Base-by-base conservation (phyloP, 2,888 invertebrate genomes). In the Acanthosepion lycidas region DNA sequence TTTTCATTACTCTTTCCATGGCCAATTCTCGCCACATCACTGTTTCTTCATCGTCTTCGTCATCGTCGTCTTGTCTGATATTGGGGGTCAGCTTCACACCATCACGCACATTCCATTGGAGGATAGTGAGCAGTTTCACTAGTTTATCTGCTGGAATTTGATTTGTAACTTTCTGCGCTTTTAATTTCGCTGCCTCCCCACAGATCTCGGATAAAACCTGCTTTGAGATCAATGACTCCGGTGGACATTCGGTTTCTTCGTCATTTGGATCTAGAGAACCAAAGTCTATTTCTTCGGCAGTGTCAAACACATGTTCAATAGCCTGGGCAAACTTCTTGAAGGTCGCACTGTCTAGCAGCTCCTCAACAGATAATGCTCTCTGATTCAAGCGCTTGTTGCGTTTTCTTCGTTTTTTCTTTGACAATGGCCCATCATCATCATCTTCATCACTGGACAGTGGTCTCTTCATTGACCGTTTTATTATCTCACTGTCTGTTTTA, bases 51-150 rank as follows among this genome's bases (percentile, higher is more conserved):
- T 99, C 99, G 97, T 92, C 42, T 26, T 48, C 94, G 92, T 91
- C 64, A 18, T 91, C 33, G 98, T 98, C 97, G n/a, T 94, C 53
- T 26, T 55, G 95, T 94, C 94, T 96, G 48, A 96, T 95, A 59
- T 96, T 96, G 49, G 96, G 96, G 49, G 99, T 98, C 96, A 99
- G 98, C 97, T 98, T 98, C 96, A 99, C 98, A 2, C 99, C 99
- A 97, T 99, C 99, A 95, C 99, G 98, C 95, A 99, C 98, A 97
- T 99, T 99, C 97, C 99, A 98, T 98, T 99, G 99, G 95, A 99
- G 98, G 96, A 99, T 98, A 96, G 98, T 99, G 95, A 99, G 98
- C 95, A 99, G 98, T 96, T 99, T 98, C 93, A 99, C 99, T 96
- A 99, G 98, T 97, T 99, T 98, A 96, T 99, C 99, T 92, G 98